phyloP scores from a whole-genome alignment of 2,888 invertebrate species.

The Agapetus fuscipes region DNA sequence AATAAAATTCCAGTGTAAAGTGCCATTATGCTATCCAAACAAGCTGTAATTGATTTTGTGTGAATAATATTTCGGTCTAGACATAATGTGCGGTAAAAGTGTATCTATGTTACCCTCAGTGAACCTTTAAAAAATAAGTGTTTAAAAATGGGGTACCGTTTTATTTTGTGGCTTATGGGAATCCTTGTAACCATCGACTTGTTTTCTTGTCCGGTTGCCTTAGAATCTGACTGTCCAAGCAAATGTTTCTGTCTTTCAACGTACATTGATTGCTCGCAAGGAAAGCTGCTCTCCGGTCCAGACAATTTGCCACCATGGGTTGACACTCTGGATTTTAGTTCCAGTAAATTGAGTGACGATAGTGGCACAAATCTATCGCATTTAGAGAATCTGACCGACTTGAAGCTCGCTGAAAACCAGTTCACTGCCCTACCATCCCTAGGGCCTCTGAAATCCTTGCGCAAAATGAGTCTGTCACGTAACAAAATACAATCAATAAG shows the following conservation, averaged over 20 bases:
- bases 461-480: conserved; percentile 28
- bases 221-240: conserved; percentile 59
- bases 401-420: conserved; percentile 48
- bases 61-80: too few relatives aligned
- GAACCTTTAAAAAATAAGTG: too few relatives aligned
- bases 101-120: too few relatives aligned
- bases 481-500: conserved; percentile 40
- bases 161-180: conserved; percentile 12
- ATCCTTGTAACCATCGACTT: conserved; percentile 6
- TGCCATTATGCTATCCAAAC: too few relatives aligned
- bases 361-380: conserved; percentile 33
- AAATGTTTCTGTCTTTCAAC: conserved; percentile 63
- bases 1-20: too few relatives aligned
- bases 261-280: conserved; percentile 64
- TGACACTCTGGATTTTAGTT: conserved; percentile 58
- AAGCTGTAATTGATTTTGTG: too few relatives aligned
- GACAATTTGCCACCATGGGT: conserved; percentile 65
- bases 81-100: too few relatives aligned
- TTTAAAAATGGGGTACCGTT: conserved; percentile 16
- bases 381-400: conserved; percentile 31
- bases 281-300: conserved; percentile 58
- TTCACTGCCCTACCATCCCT: conserved; percentile 44
- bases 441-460: conserved; percentile 22
- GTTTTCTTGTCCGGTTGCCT: conserved; percentile 23
- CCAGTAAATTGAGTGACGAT: conserved; percentile 38